phyloP scores from a whole-genome alignment of 2,888 invertebrate species.

The Athrips mouffetella region DNA sequence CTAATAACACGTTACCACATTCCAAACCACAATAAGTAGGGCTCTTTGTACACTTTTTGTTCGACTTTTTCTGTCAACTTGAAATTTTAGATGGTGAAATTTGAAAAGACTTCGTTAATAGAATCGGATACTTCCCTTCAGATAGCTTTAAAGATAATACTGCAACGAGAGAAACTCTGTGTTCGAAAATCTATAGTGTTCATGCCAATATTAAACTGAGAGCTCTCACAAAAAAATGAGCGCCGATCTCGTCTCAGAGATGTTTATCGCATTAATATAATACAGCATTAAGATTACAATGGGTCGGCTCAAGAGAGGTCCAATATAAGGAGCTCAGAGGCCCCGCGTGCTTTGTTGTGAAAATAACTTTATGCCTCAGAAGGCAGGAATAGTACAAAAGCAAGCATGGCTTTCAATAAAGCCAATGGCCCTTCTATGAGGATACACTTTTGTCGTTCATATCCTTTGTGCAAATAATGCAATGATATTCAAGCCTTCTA shows the following conservation, averaged over 20 bases:
- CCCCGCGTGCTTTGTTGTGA: constrained; percentile 72
- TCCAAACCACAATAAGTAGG: constrained; percentile 26
- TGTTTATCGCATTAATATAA: constrained; percentile 79
- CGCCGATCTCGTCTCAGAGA: constrained; percentile 58
- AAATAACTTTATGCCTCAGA: constrained; percentile 74
- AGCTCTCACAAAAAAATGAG: constrained; percentile 60
- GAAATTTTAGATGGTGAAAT: constrained; percentile 38
- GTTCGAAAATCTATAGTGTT: constrained; percentile 40
- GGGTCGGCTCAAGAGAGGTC: constrained; percentile 71
- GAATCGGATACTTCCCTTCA: constrained; percentile 58
- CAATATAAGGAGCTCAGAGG: constrained; percentile 73
- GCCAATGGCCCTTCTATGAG: constrained; percentile 62
- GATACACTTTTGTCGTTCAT: constrained; percentile 58
- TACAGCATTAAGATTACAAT: constrained; percentile 77
- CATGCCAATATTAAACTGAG: constrained; percentile 63
- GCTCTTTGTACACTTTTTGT: neutral
- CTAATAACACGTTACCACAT: constrained; percentile 46
- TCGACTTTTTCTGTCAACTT: constrained; percentile 15
- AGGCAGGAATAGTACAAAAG: constrained; percentile 60
- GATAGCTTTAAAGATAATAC: constrained; percentile 56
- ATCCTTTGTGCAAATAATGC: constrained; percentile 63
- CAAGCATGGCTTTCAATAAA: constrained; percentile 67
- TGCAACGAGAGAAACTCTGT: constrained; percentile 59
- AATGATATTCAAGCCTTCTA: constrained; percentile 41
- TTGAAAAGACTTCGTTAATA: constrained; percentile 52